Evolutionary conservation across 92 coral and sea anemone genomes (phyloP).

Genomic region (Parazoanthus darwini): DNA sequence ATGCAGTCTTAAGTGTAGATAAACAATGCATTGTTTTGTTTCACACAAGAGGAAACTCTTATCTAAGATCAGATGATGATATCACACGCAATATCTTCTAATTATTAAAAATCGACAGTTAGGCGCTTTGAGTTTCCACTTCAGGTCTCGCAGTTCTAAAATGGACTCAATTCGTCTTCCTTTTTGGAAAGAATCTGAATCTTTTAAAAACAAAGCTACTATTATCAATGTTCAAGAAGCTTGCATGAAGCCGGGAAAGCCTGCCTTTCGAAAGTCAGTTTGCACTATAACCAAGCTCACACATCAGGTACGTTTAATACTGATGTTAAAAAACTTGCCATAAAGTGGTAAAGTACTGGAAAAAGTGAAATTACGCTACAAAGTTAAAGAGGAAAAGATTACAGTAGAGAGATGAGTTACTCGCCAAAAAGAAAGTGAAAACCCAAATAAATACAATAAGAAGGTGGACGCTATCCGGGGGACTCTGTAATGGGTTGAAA

Average conservation of each 20-base stretch:
- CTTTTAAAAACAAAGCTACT: not conserved
- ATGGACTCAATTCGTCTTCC: not conserved
- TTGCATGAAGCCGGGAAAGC: not conserved
- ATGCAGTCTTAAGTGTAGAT: not conserved
- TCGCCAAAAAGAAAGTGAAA: not conserved
- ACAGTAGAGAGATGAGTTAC: not conserved
- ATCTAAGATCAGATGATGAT: not conserved
- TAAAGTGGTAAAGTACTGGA: not conserved
- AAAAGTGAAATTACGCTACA: too few species aligned
- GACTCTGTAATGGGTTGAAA: too few species aligned
- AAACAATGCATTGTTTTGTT: not conserved
- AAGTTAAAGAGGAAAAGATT: not conserved
- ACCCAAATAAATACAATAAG: too few species aligned
- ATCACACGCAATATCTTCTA: not conserved
- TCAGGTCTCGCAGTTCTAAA: not conserved
- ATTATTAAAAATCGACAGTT: not conserved
- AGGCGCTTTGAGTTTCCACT: not conserved
- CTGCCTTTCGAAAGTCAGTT: not conserved
- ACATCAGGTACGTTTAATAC: not conserved
- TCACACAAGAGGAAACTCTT: not conserved
- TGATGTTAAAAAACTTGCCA: too few species aligned
- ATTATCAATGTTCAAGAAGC: not conserved
- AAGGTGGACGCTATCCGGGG: too few species aligned
- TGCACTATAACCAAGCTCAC: not conserved
- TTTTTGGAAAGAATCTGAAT: too few species aligned